phyloP scores from a whole-genome alignment of 2,797 vertebrate genomes.

The Hipposideros larvatus region DNA sequence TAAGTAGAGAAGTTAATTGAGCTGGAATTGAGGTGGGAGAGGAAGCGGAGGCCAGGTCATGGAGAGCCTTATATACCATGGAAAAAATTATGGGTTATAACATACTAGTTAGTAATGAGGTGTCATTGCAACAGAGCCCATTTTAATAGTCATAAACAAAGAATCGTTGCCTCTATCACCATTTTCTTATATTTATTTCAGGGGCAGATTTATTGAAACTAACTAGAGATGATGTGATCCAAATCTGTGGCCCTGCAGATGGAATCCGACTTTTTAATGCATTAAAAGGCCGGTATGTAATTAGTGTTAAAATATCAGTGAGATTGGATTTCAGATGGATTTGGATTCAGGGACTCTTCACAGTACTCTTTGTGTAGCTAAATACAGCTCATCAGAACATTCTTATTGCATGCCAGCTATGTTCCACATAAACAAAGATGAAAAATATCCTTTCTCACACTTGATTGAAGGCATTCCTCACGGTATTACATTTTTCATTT shows the following conservation, averaged over 20 bases:
- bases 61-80: not conserved
- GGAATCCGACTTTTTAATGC: conserved; percentile 98
- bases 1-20: not conserved
- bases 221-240: conserved; percentile 97
- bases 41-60: not conserved
- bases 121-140: not conserved
- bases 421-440: conserved; percentile 33
- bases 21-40: not conserved
- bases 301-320: conserved; percentile 58
- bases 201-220: conserved; percentile 97
- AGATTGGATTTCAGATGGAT: conserved; percentile 48
- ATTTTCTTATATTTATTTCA: conserved; percentile 82
- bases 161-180: conserved; percentile 17
- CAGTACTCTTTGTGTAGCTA: not conserved
- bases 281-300: conserved; percentile 94
- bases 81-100: not conserved
- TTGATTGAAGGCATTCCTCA: conserved; percentile 16
- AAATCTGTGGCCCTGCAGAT: conserved; percentile 98
- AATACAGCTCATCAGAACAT: conserved; percentile 42
- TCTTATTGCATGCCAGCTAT: not conserved
- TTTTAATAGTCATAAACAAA: conserved; percentile 31
- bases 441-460: conserved; percentile 11
- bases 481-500: conserved; percentile 37
- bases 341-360: conserved; percentile 42
- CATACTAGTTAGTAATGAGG: not conserved